A percentile compares a stretch with the other conserved stretches of the same genome.
phyloP scores from a whole-genome alignment of 1,140 invertebrate species.

The Pogonomyrmex californicus region DNA sequence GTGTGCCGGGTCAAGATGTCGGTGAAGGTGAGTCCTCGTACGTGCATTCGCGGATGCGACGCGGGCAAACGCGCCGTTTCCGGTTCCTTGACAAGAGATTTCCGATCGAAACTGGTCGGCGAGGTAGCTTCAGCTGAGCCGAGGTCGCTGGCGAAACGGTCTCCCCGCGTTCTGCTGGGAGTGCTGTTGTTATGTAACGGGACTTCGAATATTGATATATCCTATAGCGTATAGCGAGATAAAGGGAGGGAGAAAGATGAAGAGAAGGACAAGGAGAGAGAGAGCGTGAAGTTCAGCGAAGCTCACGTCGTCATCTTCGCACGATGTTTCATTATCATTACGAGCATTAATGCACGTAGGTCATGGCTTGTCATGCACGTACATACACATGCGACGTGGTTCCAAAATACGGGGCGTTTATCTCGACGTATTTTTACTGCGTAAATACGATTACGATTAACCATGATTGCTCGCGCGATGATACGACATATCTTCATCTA shows the following conservation, averaged over 20 bases:
- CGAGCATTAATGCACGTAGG: constrained; percentile 22
- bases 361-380: constrained; percentile 9
- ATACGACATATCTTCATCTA: not conserved
- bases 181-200: constrained; percentile 33
- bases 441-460: not conserved
- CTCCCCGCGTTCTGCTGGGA: not conserved
- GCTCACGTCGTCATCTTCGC: constrained; percentile 1
- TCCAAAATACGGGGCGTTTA: not conserved
- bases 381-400: not conserved
- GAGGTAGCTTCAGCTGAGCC: not conserved
- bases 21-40: constrained; percentile 82
- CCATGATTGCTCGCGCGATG: not conserved
- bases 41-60: constrained; percentile 18
- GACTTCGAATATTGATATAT: constrained; percentile 18
- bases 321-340: not conserved
- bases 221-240: not conserved
- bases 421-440: constrained; percentile 4
- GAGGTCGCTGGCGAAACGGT: not conserved
- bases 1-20: constrained; percentile 81
- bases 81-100: constrained; percentile 7
- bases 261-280: too few relatives aligned
- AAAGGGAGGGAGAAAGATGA: not conserved
- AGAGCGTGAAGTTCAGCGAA: too few relatives aligned
- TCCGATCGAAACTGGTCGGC: not conserved
- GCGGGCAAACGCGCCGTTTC: not conserved